Evolutionary conservation across 2,888 invertebrate species (phyloP).

Genomic region (Epinotia nisella): DNA sequence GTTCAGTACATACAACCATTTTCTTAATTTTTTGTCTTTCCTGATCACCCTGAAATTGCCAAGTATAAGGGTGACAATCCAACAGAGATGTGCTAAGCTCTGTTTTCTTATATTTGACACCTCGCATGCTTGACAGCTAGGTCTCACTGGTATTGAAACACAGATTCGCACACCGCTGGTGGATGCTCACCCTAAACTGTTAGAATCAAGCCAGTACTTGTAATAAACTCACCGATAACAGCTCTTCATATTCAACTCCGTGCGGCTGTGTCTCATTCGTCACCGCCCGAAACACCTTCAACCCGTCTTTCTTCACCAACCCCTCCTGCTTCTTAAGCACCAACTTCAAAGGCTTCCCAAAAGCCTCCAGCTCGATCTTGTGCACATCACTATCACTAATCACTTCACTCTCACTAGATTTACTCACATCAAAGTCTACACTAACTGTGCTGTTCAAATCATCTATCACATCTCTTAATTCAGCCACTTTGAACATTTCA

Average conservation of each 20-base stretch:
- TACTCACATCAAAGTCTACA: conserved; percentile 69
- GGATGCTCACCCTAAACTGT: too few relatives aligned
- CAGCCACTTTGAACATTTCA: conserved; percentile 76
- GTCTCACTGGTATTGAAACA: too few relatives aligned
- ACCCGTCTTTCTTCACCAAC: conserved; percentile 89
- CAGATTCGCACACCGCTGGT: too few relatives aligned
- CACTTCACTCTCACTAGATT: conserved; percentile 59
- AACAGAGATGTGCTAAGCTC: too few relatives aligned
- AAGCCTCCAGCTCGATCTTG: conserved; percentile 90
- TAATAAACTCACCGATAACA: conserved; percentile 87
- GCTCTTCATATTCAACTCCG: conserved; percentile 91
- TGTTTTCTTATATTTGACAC: too few relatives aligned
- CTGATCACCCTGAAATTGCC: too few relatives aligned
- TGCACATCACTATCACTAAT: conserved; percentile 80
- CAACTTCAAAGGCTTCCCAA: conserved; percentile 90
- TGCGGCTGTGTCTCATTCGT: conserved; percentile 91
- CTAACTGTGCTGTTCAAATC: conserved; percentile 77
- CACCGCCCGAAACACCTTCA: conserved; percentile 93
- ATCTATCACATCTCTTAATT: conserved; percentile 72
- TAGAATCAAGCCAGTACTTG: too few relatives aligned
- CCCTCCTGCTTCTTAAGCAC: conserved; percentile 90
- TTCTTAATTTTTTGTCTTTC: too few relatives aligned
- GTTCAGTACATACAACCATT: too few relatives aligned
- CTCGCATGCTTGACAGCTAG: too few relatives aligned
- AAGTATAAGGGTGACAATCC: too few relatives aligned